phyloP scores from a whole-genome alignment of 2,113 vertebrate genomes.

The Hippocampus zosterae region DNA sequence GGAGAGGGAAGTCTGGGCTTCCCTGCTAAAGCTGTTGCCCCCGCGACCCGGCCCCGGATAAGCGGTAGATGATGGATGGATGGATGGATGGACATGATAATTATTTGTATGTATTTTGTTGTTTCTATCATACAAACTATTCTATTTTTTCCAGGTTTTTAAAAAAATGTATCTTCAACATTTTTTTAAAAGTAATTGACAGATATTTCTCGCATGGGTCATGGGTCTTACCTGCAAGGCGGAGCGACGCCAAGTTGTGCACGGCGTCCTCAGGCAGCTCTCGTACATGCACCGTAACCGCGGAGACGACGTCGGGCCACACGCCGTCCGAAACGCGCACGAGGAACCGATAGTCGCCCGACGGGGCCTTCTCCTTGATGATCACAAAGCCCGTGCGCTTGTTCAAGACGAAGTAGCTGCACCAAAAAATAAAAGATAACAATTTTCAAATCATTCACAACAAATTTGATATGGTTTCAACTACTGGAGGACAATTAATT shows the following conservation, averaged over 20 bases:
- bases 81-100: too few relatives aligned
- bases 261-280: constrained; percentile 80
- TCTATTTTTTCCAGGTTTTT: too few relatives aligned
- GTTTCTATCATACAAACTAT: too few relatives aligned
- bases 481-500: too few relatives aligned
- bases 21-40: too few relatives aligned
- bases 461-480: too few relatives aligned
- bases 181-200: neutral
- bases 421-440: neutral
- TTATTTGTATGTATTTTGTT: too few relatives aligned
- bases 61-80: too few relatives aligned
- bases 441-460: neutral
- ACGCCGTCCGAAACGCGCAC: constrained; percentile 82
- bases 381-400: constrained; percentile 81
- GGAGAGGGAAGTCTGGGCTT: too few relatives aligned
- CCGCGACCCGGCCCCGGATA: too few relatives aligned
- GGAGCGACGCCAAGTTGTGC: constrained; percentile 78
- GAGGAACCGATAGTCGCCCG: constrained; percentile 77
- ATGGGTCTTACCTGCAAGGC: constrained; percentile 74
- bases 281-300: constrained; percentile 75
- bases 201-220: neutral
- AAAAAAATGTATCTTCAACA: neutral
- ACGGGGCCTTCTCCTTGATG: constrained; percentile 78
- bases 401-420: constrained; percentile 82
- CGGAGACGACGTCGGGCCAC: constrained; percentile 82